Percentiles rank a stretch among this genome's conserved stretches.
phyloP scores from a whole-genome alignment of 2,113 vertebrate genomes.

The Albula glossodonta region DNA sequence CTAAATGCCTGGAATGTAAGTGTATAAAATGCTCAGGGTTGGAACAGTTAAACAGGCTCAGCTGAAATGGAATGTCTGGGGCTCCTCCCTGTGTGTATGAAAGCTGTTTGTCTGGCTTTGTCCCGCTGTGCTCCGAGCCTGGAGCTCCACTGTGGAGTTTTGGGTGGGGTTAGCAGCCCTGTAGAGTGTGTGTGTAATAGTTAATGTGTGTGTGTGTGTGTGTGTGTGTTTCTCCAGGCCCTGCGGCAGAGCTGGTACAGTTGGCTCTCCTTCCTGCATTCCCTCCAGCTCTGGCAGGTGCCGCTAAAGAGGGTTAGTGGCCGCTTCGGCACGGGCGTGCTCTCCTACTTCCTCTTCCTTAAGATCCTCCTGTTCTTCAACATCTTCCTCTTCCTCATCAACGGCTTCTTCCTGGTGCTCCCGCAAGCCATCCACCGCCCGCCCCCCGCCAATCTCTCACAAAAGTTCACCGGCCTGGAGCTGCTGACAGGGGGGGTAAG shows the following conservation, averaged over 20 bases:
- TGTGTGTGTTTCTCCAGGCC: conserved; percentile 55
- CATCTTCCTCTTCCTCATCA: conserved; percentile 70
- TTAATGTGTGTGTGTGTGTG: background rate
- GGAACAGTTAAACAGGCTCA: too few species aligned
- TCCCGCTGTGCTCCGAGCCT: too few species aligned
- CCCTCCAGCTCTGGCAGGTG: conserved; percentile 77
- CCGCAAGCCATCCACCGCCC: conserved; percentile 71
- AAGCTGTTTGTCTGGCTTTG: too few species aligned
- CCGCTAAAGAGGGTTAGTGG: conserved; percentile 84
- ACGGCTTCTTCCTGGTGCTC: conserved; percentile 75
- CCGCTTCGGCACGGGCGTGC: conserved; percentile 88
- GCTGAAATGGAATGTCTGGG: too few species aligned
- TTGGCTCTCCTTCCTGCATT: conserved; percentile 69
- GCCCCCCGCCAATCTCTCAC: accelerated
- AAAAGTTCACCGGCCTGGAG: conserved; percentile 74
- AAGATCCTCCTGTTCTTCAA: conserved; percentile 86
- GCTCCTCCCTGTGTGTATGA: too few species aligned
- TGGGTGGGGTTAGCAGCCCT: too few species aligned
- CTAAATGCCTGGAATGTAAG: too few species aligned
- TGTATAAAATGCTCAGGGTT: too few species aligned
- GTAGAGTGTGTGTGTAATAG: background rate
- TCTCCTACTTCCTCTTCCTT: conserved; percentile 93
- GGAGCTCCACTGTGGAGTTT: too few species aligned
- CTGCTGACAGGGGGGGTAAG: conserved; percentile 87
- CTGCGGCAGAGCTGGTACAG: conserved; percentile 73